Percentiles rank a stretch among this genome's conserved stretches.
phyloP scores from a whole-genome alignment of 2,888 invertebrate species.

The Drosophila parthenogenetica region DNA sequence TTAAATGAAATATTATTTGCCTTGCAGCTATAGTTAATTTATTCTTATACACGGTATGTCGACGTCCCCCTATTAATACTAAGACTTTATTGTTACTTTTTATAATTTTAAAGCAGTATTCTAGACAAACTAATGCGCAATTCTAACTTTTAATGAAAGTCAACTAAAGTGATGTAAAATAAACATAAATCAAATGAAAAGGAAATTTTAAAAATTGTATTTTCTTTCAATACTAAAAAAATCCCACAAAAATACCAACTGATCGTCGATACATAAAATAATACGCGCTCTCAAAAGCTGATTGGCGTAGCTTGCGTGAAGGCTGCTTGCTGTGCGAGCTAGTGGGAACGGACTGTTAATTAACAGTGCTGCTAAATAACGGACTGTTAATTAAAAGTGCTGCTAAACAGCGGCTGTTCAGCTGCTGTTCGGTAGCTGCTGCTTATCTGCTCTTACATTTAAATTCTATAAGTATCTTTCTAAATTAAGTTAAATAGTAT shows the following conservation, averaged over 20 bases:
- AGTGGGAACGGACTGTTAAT: constrained; percentile 4
- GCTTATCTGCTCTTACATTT: neutral
- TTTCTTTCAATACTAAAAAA: neutral
- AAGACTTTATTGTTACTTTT: constrained; percentile 60
- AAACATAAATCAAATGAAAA: neutral
- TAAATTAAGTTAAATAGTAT: too few relatives aligned
- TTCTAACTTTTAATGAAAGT: constrained; percentile 33
- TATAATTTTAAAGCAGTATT: constrained; percentile 69
- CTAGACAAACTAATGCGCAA: constrained; percentile 63
- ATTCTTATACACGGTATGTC: constrained; percentile 60
- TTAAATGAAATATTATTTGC: constrained; percentile 17
- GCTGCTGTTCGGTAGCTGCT: neutral
- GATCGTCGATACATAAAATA: constrained; percentile 5
- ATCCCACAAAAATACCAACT: constrained; percentile 9
- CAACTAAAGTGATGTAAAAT: constrained; percentile 47
- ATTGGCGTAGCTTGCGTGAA: neutral
- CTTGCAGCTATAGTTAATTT: constrained; percentile 63
- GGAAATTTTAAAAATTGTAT: neutral
- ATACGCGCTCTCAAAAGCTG: constrained; percentile 23
- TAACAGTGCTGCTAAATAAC: constrained; percentile 1
- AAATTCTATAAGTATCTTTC: neutral
- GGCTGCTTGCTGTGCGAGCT: constrained; percentile 14
- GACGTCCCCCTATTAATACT: constrained; percentile 47
- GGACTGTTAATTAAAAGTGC: constrained; percentile 8
- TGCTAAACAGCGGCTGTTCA: neutral